A percentile compares a stretch with the other conserved stretches of the same genome.
Conservation (phyloP, 2,888 invertebrate species). For the Tromatobia lineatoria region DNA sequence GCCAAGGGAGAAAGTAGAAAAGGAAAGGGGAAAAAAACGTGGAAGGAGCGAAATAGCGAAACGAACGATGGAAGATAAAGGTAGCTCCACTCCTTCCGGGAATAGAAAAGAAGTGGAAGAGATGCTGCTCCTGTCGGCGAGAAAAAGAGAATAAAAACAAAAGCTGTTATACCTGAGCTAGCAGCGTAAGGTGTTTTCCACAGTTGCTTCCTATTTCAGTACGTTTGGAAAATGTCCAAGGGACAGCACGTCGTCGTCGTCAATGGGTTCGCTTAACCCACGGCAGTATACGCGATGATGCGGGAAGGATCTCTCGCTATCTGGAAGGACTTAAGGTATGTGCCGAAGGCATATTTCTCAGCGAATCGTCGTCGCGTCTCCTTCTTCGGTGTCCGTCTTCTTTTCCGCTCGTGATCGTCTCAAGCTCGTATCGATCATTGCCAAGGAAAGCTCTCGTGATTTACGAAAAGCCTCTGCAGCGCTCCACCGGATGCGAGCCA, state of each 20-base stretch:
- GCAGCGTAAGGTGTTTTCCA: constrained; percentile 73
- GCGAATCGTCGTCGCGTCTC: background rate
- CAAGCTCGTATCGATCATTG: constrained; percentile 51
- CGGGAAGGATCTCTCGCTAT: constrained; percentile 25
- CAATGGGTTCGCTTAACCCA: constrained; percentile 72
- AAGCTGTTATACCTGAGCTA: constrained; percentile 52
- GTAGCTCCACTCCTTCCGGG: constrained; percentile 30
- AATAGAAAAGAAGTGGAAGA: constrained; percentile 65
- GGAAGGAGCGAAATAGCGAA: constrained; percentile 15
- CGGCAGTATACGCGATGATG: background rate
- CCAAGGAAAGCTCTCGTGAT: constrained; percentile 21
- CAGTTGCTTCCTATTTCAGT: constrained; percentile 75
- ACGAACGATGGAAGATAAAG: constrained; percentile 58
- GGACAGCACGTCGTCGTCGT: constrained; percentile 74
- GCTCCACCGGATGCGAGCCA: constrained; percentile 38
- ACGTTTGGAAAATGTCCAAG: constrained; percentile 82
- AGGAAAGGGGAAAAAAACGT: background rate
- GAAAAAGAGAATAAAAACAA: constrained; percentile 37
- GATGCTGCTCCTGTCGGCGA: constrained; percentile 38
- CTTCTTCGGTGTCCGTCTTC: background rate
- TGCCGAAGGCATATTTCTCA: constrained; percentile 36
- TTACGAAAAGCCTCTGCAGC: constrained; percentile 24
- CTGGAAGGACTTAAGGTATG: constrained; percentile 1
- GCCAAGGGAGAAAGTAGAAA: constrained; percentile 20
- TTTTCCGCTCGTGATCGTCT: constrained; percentile 9